Evolutionary conservation across 2,888 invertebrate species (phyloP).

Genomic region (Lottia gigantea): DNA sequence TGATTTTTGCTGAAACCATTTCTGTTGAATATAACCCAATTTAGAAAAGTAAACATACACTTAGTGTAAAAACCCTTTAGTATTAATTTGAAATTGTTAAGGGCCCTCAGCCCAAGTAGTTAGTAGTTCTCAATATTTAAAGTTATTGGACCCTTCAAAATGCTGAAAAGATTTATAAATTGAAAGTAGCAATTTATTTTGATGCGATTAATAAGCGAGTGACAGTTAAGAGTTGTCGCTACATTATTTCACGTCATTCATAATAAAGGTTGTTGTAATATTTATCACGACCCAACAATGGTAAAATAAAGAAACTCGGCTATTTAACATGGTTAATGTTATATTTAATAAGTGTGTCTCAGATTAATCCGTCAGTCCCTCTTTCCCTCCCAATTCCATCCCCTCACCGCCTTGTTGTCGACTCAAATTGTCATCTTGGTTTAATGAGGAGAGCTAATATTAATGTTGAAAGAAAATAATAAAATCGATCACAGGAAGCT

Average conservation of each 20-base stretch:
- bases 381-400: background rate
- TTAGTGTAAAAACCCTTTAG: too few relatives aligned
- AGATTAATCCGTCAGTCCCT: background rate
- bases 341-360: background rate
- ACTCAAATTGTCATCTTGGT: too few relatives aligned
- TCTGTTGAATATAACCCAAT: slow-evolving; percentile 2
- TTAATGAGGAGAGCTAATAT: too few relatives aligned
- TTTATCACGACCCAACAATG: background rate
- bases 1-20: background rate
- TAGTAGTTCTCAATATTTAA: too few relatives aligned
- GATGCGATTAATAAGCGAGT: background rate
- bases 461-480: too few relatives aligned
- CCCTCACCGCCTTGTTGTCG: background rate
- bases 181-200: too few relatives aligned
- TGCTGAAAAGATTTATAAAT: too few relatives aligned
- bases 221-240: background rate
- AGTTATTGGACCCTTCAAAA: too few relatives aligned
- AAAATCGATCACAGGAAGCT: too few relatives aligned
- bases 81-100: too few relatives aligned
- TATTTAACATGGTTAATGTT: background rate
- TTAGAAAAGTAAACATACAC: slow-evolving; percentile 1
- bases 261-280: slow-evolving; percentile 7
- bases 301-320: background rate
- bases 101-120: too few relatives aligned
- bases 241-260: background rate